phyloP scores from a whole-genome alignment of 2,797 vertebrate species.

The Halcyon smyrnensis region DNA sequence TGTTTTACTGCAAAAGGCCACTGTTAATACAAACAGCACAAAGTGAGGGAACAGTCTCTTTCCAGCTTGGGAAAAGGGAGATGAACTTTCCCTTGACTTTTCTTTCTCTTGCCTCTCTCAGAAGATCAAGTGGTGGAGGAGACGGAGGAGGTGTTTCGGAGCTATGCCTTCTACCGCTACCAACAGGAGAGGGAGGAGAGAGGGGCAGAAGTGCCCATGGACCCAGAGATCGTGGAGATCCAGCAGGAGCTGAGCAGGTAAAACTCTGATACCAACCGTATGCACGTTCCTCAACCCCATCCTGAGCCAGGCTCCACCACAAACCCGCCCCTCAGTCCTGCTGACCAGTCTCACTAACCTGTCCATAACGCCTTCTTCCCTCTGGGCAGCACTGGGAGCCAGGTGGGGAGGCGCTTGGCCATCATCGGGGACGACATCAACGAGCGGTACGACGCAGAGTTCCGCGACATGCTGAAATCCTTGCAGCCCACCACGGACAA shows the following conservation, averaged over 20 bases:
- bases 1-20: neutral
- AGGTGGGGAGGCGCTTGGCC: constrained; percentile 80
- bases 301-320: rapidly evolving
- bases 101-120: neutral
- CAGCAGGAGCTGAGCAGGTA: constrained; percentile 73
- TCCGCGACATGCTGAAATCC: constrained; percentile 72
- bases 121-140: constrained; percentile 76
- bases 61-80: neutral
- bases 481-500: constrained; percentile 76
- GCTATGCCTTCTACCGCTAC: constrained; percentile 78
- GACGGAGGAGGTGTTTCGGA: constrained; percentile 79
- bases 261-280: neutral
- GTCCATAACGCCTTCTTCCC: rapidly evolving
- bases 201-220: constrained; percentile 48
- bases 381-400: constrained; percentile 49
- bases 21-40: neutral
- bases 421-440: constrained; percentile 83
- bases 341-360: neutral
- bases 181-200: constrained; percentile 75
- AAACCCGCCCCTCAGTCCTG: neutral
- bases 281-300: rapidly evolving
- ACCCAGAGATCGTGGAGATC: constrained; percentile 77
- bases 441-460: constrained; percentile 75
- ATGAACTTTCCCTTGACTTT: neutral
- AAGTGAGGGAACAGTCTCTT: neutral